Percentiles rank a stretch among this genome's conserved stretches.
These are phyloP conservation scores for Hystrix cristata DNA, from an alignment of 2,113 vertebrate species.

Conservation along the genomic window DNA sequence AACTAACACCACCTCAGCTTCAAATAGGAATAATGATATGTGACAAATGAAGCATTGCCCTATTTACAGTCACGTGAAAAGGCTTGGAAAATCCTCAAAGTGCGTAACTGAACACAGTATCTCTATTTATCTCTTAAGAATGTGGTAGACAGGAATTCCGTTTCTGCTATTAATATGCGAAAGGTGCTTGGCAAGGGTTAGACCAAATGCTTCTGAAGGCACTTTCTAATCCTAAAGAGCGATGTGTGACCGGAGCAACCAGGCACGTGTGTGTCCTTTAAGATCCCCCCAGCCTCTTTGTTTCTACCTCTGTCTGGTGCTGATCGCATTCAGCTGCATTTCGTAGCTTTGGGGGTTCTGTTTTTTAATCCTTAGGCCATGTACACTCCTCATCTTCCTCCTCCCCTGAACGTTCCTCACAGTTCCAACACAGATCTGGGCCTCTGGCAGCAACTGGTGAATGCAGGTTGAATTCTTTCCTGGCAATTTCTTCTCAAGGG, in stretches of 20 bases:
- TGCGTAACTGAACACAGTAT: neutral
- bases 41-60: neutral
- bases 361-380: neutral
- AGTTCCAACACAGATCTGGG: too few relatives aligned
- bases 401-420: neutral
- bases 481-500: neutral
- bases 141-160: neutral
- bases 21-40: neutral
- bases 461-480: neutral
- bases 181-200: neutral
- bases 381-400: neutral
- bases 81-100: neutral
- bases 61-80: neutral
- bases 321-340: neutral
- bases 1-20: neutral
- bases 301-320: neutral
- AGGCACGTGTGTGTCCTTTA: neutral
- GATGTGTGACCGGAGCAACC: neutral
- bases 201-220: neutral
- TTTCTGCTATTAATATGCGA: neutral
- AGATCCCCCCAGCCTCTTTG: neutral
- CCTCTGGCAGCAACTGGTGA: neutral
- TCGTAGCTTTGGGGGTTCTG: neutral
- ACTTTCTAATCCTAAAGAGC: neutral
- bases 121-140: neutral